Percentiles rank a stretch among this genome's conserved stretches.
phyloP scores from a whole-genome alignment of 2,113 vertebrate species.

The Melozone crissalis region DNA sequence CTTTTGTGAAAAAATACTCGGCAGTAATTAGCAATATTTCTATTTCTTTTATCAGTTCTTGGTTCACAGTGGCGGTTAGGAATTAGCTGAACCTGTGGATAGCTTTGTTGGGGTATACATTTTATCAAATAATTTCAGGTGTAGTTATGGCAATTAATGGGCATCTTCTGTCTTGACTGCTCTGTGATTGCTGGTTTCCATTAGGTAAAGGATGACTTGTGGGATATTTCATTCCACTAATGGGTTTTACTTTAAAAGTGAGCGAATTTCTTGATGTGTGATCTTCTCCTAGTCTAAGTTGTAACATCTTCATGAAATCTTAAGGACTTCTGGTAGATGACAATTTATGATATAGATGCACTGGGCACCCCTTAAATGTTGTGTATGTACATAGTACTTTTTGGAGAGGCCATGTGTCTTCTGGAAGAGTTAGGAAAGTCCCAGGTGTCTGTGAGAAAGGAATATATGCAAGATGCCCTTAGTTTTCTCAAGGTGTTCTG shows the following conservation, averaged over 20 bases:
- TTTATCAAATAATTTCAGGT: background rate
- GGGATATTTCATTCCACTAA: background rate
- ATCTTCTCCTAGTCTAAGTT: background rate
- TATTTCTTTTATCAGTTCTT: background rate
- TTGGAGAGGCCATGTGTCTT: background rate
- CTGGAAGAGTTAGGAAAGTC: background rate
- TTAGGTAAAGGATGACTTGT: background rate
- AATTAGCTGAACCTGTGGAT: background rate
- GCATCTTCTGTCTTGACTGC: background rate
- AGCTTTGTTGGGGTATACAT: background rate
- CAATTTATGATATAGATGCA: background rate
- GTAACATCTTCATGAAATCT: background rate
- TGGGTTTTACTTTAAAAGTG: background rate
- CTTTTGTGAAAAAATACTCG: background rate
- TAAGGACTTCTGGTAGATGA: background rate
- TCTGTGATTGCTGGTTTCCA: background rate
- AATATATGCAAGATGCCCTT: background rate
- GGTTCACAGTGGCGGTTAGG: background rate
- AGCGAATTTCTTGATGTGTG: background rate
- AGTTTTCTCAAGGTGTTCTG: background rate
- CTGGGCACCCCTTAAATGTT: fast-evolving
- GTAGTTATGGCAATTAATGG: background rate
- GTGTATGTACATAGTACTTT: background rate
- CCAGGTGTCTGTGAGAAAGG: background rate
- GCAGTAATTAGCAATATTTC: background rate